phyloP scores from a whole-genome alignment of 2,888 invertebrate genomes.

The Scrobipalpa costella region DNA sequence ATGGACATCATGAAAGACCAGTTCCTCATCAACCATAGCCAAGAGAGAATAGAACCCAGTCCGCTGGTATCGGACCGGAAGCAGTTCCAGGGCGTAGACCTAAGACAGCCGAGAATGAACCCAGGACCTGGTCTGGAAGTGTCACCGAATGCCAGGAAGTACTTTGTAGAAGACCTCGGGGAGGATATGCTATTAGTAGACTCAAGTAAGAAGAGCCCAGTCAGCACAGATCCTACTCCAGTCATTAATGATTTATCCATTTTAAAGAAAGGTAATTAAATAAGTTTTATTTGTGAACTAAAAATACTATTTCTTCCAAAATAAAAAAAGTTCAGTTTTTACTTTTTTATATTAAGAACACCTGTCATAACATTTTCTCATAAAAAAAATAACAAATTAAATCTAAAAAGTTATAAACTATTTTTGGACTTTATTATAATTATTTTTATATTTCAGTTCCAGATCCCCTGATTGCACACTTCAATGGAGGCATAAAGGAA shows the following conservation, averaged over 20 bases:
- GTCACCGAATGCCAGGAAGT: conserved; percentile 51
- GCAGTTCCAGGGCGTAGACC: conserved; percentile 41
- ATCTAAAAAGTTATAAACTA: neutral
- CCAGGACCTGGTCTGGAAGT: conserved; percentile 39
- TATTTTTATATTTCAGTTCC: conserved; percentile 44
- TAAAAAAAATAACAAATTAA: neutral
- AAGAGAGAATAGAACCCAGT: conserved; percentile 53
- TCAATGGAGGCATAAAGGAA: conserved; percentile 64
- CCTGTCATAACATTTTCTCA: too few species aligned
- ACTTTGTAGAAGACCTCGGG: conserved; percentile 67
- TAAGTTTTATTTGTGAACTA: neutral
- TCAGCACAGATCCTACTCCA: conserved; percentile 47
- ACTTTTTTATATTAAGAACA: too few species aligned
- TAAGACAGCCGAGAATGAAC: conserved; percentile 55
- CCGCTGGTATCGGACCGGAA: conserved; percentile 52
- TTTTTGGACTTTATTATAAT: neutral
- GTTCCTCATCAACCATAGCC: conserved; percentile 51
- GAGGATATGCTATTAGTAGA: conserved; percentile 69
- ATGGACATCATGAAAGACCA: conserved; percentile 65
- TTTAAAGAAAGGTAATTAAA: conserved; percentile 57
- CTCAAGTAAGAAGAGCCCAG: conserved; percentile 60
- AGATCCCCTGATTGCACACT: conserved; percentile 66
- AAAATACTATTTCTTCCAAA: too few species aligned
- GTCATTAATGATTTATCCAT: conserved; percentile 47
- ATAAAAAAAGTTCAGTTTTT: too few species aligned